Percentiles rank a stretch among this genome's conserved stretches.
These are phyloP conservation scores for Colius striatus DNA, from an alignment of 2,113 vertebrate species.

Conservation along the genomic window DNA sequence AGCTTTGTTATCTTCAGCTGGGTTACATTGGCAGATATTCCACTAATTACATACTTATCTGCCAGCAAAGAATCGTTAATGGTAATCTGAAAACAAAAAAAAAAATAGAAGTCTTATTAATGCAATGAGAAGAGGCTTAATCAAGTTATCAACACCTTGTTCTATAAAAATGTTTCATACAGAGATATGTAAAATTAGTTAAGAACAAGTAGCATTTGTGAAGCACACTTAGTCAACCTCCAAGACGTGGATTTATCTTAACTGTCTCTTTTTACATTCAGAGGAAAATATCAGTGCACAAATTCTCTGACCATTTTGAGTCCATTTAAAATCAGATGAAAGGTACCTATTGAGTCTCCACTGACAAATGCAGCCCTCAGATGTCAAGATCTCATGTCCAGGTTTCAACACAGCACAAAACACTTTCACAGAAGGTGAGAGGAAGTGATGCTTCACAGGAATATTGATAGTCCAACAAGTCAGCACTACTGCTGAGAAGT, in stretches of 20 bases:
- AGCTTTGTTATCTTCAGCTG: constrained; percentile 78
- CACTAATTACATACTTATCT: constrained; percentile 54
- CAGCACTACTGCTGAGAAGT: neutral
- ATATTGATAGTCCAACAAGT: neutral
- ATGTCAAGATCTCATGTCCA: neutral
- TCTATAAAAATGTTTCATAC: neutral
- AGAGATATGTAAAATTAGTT: neutral
- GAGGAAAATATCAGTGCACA: neutral
- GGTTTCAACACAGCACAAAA: neutral
- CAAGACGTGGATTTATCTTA: neutral
- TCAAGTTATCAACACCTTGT: neutral
- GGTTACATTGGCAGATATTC: neutral
- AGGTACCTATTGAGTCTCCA: neutral
- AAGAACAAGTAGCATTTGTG: neutral
- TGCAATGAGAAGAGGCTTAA: neutral
- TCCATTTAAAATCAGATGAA: neutral
- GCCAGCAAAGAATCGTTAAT: constrained; percentile 22
- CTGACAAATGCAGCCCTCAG: neutral
- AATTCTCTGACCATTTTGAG: neutral
- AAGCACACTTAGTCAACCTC: accelerated
- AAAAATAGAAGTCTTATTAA: neutral
- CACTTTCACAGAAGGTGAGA: neutral
- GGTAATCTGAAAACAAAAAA: constrained; percentile 55
- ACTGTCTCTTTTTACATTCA: neutral
- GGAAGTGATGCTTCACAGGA: neutral